Evolutionary conservation across 2,797 vertebrate genomes (phyloP).

Genomic region (Clarias pachynema): DNA sequence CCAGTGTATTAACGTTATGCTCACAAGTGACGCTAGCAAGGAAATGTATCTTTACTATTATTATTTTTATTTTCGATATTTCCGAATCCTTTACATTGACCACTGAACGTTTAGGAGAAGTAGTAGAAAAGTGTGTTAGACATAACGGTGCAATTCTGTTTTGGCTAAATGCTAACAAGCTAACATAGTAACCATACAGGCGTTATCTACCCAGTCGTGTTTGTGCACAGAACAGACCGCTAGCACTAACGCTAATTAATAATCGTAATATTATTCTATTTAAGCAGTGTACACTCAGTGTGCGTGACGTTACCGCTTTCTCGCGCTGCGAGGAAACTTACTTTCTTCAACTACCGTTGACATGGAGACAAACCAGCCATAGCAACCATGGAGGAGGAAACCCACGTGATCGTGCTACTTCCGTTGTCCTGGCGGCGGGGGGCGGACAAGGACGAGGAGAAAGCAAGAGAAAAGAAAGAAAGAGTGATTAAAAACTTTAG

Average conservation of each 20-base stretch:
- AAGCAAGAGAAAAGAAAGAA: not conserved
- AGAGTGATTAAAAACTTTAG: not conserved
- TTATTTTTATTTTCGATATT: too few species aligned
- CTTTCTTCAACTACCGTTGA: constrained; percentile 51
- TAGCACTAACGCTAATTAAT: not conserved
- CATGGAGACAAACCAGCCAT: constrained; percentile 56
- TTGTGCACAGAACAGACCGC: not conserved
- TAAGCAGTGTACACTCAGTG: not conserved
- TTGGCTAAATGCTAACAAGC: constrained; percentile 30
- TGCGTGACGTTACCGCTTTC: constrained; percentile 6
- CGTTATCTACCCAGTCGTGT: not conserved
- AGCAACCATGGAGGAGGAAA: constrained; percentile 43
- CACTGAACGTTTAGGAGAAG: not conserved
- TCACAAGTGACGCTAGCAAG: not conserved
- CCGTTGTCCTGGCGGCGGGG: constrained; percentile 16
- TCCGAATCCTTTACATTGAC: not conserved
- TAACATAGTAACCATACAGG: constrained; percentile 2
- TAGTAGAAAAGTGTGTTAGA: too few species aligned
- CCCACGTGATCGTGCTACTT: constrained; percentile 48
- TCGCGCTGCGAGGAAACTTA: constrained; percentile 17
- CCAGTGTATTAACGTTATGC: not conserved
- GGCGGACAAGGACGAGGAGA: not conserved
- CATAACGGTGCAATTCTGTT: constrained; percentile 3
- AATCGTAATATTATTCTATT: not conserved
- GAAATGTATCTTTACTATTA: not conserved